Evolutionary conservation across 2,113 vertebrate genomes (phyloP).

Genomic region (Axis porcinus): DNA sequence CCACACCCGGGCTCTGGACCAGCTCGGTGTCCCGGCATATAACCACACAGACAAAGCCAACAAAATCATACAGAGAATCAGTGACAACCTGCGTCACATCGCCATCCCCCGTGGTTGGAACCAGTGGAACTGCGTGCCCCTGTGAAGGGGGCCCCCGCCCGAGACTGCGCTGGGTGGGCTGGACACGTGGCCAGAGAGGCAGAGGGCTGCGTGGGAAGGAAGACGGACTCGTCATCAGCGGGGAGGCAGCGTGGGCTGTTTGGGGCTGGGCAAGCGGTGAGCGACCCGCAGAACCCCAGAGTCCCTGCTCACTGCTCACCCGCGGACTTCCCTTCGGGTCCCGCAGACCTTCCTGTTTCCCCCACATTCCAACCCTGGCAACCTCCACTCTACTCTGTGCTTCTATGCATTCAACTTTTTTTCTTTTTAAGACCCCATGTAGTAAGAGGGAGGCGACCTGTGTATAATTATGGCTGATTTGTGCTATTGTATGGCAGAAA

Average conservation of each 20-base stretch:
- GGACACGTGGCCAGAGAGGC: not conserved
- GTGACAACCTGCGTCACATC: not conserved
- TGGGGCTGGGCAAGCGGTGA: not conserved
- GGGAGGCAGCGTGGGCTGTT: too few species aligned
- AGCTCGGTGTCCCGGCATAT: not conserved
- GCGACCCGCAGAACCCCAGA: too few species aligned
- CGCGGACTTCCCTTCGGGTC: not conserved
- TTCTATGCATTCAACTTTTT: not conserved
- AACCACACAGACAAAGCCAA: conserved; percentile 14
- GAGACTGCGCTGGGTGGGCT: accelerated
- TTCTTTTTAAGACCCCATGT: not conserved
- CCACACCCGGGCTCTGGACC: not conserved
- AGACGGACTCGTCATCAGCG: not conserved
- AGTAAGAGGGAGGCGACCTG: not conserved
- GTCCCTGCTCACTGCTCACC: not conserved
- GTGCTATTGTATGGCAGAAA: not conserved
- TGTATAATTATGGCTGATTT: not conserved
- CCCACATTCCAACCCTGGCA: not conserved
- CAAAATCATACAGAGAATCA: not conserved
- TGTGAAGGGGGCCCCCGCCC: not conserved
- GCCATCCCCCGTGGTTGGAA: conserved; percentile 43
- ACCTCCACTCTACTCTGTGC: not conserved
- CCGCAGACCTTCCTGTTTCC: not conserved
- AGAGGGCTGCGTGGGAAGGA: not conserved
- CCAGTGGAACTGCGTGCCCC: conserved; percentile 43